phyloP scores from a whole-genome alignment of 1,140 invertebrate species.

The Trigoniulus corallinus region DNA sequence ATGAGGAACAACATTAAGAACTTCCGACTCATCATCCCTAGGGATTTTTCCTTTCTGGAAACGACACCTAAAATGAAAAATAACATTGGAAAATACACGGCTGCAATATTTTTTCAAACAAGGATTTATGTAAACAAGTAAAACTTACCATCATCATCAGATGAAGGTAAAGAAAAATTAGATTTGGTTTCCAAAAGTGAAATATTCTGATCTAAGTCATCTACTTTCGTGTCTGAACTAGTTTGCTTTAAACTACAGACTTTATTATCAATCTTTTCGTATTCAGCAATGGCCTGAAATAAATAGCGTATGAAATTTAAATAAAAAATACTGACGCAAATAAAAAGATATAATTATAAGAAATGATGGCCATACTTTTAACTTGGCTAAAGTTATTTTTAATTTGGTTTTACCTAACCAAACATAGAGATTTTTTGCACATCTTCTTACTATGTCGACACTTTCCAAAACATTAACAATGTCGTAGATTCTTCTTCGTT shows the following conservation, averaged over 20 bases:
- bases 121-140: no score
- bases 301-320: not conserved
- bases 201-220: not conserved
- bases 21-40: conserved; percentile 49
- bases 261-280: not conserved
- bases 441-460: conserved; percentile 43
- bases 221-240: conserved; percentile 12
- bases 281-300: not conserved
- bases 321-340: not conserved
- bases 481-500: conserved; percentile 53
- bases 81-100: no score
- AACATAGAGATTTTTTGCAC: conserved; percentile 29
- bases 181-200: not conserved
- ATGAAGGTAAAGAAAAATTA: not conserved
- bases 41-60: conserved; percentile 34
- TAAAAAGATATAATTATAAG: not conserved
- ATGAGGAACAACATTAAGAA: conserved; percentile 55
- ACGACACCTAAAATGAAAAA: conserved; percentile 2
- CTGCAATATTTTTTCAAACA: no score
- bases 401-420: conserved; percentile 31
- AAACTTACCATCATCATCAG: not conserved
- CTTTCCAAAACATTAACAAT: conserved; percentile 59
- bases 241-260: not conserved
- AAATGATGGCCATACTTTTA: conserved; percentile 24
- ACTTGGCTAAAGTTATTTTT: conserved; percentile 22